Percentiles rank a stretch among this genome's conserved stretches.
These are phyloP conservation scores for Mionectes macconnelli DNA, from an alignment of 2,113 vertebrate genomes.

Conservation along the genomic window DNA sequence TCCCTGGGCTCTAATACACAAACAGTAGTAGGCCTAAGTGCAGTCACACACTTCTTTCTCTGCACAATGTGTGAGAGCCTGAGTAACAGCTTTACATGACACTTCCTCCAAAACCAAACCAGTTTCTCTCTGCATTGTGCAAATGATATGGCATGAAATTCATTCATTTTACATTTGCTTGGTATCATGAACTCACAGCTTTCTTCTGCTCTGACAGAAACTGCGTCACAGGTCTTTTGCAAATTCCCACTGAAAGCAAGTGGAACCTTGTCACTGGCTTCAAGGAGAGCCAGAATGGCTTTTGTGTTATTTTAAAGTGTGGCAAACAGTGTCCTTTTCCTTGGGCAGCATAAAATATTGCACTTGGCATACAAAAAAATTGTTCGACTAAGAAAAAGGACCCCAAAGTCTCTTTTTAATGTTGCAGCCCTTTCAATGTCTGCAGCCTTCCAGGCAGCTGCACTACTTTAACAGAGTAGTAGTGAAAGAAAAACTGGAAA, in stretches of 20 bases:
- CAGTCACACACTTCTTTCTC: background rate
- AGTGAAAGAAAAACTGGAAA: slow-evolving; percentile 5
- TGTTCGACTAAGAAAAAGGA: background rate
- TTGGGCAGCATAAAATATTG: background rate
- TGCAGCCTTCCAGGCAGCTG: background rate
- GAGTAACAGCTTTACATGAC: background rate
- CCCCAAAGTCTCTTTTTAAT: background rate
- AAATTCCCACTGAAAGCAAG: background rate
- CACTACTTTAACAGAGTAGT: background rate
- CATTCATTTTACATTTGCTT: background rate
- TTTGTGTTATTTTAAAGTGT: background rate
- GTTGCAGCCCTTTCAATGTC: background rate
- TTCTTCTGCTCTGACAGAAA: background rate
- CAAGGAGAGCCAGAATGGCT: background rate
- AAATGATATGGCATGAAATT: background rate
- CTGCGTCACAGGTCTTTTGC: background rate
- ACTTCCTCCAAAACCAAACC: background rate
- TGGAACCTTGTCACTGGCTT: background rate
- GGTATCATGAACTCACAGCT: background rate
- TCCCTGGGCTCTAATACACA: background rate
- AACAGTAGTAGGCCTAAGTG: background rate
- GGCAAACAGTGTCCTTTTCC: background rate
- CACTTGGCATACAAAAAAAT: background rate
- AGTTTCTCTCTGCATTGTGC: background rate
- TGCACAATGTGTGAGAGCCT: background rate